These are phyloP conservation scores for Eledone cirrhosa DNA, from an alignment of 2,888 invertebrate species.

Conservation along the genomic window DNA sequence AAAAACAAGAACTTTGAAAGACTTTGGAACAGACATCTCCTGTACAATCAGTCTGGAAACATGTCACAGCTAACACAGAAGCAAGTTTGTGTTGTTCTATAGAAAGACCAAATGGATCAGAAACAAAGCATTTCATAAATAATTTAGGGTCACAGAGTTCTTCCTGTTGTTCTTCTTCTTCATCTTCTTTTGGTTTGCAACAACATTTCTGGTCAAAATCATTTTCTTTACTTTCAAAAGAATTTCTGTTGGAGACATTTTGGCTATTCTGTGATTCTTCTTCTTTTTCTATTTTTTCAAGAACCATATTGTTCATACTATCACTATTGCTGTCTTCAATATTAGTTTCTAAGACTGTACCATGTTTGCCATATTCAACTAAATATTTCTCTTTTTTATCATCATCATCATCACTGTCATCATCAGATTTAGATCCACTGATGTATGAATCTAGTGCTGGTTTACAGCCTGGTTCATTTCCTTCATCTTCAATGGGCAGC, in stretches of 20 bases:
- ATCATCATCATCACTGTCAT: too few relatives aligned
- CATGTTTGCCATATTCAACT: too few relatives aligned
- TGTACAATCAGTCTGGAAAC: slow-evolving; percentile 48
- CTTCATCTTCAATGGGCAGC: too few relatives aligned
- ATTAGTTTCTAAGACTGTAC: not conserved
- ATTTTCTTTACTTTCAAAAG: not conserved
- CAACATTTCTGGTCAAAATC: not conserved
- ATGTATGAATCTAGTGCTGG: too few relatives aligned
- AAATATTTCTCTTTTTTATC: too few relatives aligned
- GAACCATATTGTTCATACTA: not conserved
- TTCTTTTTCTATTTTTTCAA: not conserved
- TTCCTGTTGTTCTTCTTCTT: not conserved
- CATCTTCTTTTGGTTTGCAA: too few relatives aligned
- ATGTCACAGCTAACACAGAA: slow-evolving; percentile 45
- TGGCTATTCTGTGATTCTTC: not conserved
- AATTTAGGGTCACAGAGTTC: not conserved
- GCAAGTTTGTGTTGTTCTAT: slow-evolving; percentile 39
- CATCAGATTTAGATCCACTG: too few relatives aligned
- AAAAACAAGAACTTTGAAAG: slow-evolving; percentile 1
- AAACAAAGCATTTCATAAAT: slow-evolving; percentile 39
- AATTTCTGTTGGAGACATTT: not conserved
- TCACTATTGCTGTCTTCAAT: not conserved
- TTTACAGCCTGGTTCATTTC: too few relatives aligned
- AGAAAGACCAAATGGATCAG: slow-evolving; percentile 46
- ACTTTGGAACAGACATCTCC: slow-evolving; percentile 39